phyloP scores from a whole-genome alignment of 2,888 invertebrate genomes.

The Chymomyza amoena region DNA sequence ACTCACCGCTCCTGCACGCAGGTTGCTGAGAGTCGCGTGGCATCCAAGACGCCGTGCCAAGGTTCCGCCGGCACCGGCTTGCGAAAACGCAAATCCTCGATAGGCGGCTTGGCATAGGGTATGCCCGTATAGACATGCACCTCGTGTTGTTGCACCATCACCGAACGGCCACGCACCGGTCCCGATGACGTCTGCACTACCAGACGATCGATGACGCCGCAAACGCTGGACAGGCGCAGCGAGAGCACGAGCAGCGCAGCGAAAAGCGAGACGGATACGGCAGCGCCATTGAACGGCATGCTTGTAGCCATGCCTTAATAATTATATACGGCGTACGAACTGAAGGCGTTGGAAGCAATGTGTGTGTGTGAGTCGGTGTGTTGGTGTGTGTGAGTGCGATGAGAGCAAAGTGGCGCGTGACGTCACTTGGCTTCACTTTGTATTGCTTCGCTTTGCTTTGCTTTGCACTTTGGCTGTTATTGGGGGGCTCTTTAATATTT shows the following conservation, averaged over 20 bases:
- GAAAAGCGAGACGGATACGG: constrained; percentile 29
- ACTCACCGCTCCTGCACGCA: constrained; percentile 89
- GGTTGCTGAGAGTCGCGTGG: constrained; percentile 89
- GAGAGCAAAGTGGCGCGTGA: not conserved
- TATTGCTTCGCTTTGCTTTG: not conserved
- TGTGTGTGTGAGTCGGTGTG: not conserved
- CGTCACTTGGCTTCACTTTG: not conserved
- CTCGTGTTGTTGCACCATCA: constrained; percentile 89
- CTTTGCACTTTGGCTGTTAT: not conserved
- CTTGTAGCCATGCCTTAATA: constrained; percentile 50
- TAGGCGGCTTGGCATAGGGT: constrained; percentile 93
- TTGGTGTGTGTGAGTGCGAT: not conserved
- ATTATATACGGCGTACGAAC: not conserved
- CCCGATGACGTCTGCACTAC: constrained; percentile 92
- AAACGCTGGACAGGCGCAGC: constrained; percentile 69
- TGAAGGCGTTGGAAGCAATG: not conserved
- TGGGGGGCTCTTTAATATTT: not conserved
- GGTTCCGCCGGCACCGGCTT: constrained; percentile 91
- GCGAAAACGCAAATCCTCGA: constrained; percentile 91
- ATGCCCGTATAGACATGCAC: constrained; percentile 93
- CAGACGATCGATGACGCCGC: constrained; percentile 83
- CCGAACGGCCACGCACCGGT: constrained; percentile 88
- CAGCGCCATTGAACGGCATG: constrained; percentile 17
- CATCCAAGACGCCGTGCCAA: constrained; percentile 92
- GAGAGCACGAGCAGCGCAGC: constrained; percentile 54